phyloP scores from a whole-genome alignment of 2,888 invertebrate genomes.

The Ennomos quercinarius region DNA sequence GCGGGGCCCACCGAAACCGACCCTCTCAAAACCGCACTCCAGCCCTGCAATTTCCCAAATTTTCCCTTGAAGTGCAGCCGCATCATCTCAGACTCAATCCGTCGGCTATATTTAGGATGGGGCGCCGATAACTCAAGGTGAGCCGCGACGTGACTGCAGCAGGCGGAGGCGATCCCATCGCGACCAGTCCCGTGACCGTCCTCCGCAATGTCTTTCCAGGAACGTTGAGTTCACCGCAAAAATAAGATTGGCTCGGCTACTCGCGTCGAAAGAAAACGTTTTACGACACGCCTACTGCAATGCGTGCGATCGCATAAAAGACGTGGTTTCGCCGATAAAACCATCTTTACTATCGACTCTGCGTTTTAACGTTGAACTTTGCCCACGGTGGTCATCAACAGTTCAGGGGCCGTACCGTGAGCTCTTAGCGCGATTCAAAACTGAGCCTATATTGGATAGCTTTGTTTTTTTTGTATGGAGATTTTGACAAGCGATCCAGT shows the following conservation, averaged over 20 bases:
- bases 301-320: conserved; percentile 56
- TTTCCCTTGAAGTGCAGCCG: conserved; percentile 43
- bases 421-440: too few species aligned
- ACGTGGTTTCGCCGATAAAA: conserved; percentile 65
- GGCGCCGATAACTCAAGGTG: conserved; percentile 56
- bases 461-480: too few species aligned
- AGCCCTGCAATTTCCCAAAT: conserved; percentile 62
- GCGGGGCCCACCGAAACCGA: conserved; percentile 74
- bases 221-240: conserved; percentile 63
- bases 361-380: conserved; percentile 56
- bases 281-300: conserved; percentile 74
- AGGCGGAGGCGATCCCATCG: conserved; percentile 25
- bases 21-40: conserved; percentile 55
- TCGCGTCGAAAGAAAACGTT: conserved; percentile 61
- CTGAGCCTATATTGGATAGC: too few species aligned
- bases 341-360: conserved; percentile 61
- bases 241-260: conserved; percentile 58
- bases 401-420: too few species aligned
- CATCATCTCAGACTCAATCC: conserved; percentile 50
- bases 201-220: conserved; percentile 55
- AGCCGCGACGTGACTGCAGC: conserved; percentile 40
- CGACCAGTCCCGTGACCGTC: conserved; percentile 40
- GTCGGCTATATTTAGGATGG: conserved; percentile 55
- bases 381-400: conserved; percentile 54
- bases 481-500: too few species aligned